These are phyloP conservation scores for Porites rus DNA, from an alignment of 92 coral and sea anemone genomes.

Conservation along the genomic window DNA sequence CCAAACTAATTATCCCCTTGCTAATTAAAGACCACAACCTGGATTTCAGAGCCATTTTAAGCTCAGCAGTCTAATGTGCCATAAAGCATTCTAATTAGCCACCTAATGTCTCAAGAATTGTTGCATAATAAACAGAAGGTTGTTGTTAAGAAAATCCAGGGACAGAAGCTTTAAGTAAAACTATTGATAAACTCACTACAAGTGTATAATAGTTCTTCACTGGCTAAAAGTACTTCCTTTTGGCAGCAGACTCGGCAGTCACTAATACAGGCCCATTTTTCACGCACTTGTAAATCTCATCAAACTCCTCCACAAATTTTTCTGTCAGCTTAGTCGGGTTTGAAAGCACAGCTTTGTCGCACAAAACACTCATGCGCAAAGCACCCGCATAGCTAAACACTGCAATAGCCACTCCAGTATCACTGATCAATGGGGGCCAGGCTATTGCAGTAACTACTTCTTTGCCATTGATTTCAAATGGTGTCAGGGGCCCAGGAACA, in stretches of 20 bases:
- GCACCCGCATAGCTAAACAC: conserved; percentile 96
- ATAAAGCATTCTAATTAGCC: too few species aligned
- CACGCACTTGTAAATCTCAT: conserved; percentile 77
- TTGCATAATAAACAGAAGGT: too few species aligned
- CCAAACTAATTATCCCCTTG: too few species aligned
- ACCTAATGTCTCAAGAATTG: too few species aligned
- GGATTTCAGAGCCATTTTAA: too few species aligned
- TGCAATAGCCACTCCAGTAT: conserved; percentile 92
- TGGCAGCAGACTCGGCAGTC: neutral
- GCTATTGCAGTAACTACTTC: conserved; percentile 90
- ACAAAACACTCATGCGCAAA: conserved; percentile 88
- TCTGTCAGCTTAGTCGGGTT: conserved; percentile 85
- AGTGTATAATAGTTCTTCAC: neutral
- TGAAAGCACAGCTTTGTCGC: conserved; percentile 85
- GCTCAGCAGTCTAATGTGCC: too few species aligned
- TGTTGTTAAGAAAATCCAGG: too few species aligned
- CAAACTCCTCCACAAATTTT: conserved; percentile 78
- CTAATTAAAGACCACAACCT: too few species aligned
- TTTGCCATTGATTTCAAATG: conserved; percentile 81
- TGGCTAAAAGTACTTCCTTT: conserved; percentile 24
- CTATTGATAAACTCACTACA: neutral
- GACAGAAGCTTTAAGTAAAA: neutral
- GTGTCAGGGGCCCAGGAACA: conserved; percentile 95
- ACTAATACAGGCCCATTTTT: conserved; percentile 4
- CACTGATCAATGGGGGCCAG: conserved; percentile 98